A percentile compares a stretch with the other conserved stretches of the same genome.
phyloP scores from a whole-genome alignment of 2,888 invertebrate genomes.

The Copidosoma aretas region DNA sequence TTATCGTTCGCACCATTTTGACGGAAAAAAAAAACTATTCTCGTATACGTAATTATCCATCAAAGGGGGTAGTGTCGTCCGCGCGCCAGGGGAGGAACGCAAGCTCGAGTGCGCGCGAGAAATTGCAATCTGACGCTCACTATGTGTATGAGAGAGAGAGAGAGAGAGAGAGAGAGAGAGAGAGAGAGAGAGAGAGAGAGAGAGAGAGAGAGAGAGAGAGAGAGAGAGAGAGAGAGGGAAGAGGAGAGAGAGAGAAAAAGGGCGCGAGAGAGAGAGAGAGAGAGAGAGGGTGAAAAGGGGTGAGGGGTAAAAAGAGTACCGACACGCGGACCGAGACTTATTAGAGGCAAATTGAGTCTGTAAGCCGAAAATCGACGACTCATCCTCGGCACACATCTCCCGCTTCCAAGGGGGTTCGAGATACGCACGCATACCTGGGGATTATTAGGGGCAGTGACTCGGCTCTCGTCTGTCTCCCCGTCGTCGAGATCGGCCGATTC shows the following conservation, averaged over 20 bases:
- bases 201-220: neutral
- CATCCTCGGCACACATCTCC: constrained; percentile 21
- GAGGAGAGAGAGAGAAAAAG: constrained; percentile 4
- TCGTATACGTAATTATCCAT: neutral
- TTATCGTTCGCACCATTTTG: too few species aligned
- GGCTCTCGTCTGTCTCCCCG: constrained; percentile 38
- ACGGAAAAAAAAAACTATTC: neutral
- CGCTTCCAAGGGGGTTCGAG: constrained; percentile 10
- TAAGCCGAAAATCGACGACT: constrained; percentile 35
- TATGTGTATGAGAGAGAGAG: too few species aligned
- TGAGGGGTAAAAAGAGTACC: neutral
- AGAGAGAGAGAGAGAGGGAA: constrained; percentile 17
- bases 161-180: neutral
- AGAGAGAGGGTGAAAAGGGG: constrained; percentile 16
- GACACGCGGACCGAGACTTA: constrained; percentile 23
- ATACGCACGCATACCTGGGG: constrained; percentile 32
- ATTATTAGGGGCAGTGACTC: constrained; percentile 60
- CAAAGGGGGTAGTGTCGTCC: neutral
- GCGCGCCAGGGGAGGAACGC: too few species aligned
- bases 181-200: neutral
- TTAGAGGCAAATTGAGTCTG: constrained; percentile 41
- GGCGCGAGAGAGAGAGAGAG: neutral
- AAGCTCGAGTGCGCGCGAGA: neutral
- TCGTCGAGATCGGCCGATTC: constrained; percentile 2
- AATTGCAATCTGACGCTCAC: neutral